Conservation (phyloP, 2,113 vertebrate genomes). For the Pelvicachromis taeniatus region DNA sequence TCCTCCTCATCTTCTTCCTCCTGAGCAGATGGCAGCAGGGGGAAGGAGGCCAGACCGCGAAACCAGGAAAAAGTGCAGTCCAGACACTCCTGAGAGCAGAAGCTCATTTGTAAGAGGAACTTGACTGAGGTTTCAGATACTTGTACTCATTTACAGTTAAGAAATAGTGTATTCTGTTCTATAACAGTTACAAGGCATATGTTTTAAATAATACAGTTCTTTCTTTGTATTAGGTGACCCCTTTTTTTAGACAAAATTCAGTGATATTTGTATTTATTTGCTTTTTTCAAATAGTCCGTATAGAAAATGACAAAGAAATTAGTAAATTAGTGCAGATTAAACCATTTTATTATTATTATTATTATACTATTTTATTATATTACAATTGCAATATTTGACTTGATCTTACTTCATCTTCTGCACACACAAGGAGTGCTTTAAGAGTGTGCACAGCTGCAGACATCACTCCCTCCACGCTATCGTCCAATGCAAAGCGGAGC, state of each 20-base stretch:
- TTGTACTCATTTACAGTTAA: neutral
- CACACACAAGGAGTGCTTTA: conserved; percentile 80
- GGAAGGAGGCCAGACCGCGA: conserved; percentile 79
- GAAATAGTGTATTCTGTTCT: neutral
- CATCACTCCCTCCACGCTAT: conserved; percentile 84
- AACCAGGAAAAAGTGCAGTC: conserved; percentile 91
- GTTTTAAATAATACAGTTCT: neutral
- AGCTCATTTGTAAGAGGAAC: neutral
- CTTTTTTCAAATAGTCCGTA: neutral
- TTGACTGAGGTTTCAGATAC: neutral
- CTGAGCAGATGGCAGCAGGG: conserved; percentile 77
- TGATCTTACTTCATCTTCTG: conserved; percentile 83
- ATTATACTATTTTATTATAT: neutral
- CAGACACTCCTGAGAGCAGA: conserved; percentile 78
- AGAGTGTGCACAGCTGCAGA: conserved; percentile 81
- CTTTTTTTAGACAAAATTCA: neutral
- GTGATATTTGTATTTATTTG: neutral
- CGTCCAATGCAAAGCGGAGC: conserved; percentile 90
- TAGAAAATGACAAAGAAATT: neutral
- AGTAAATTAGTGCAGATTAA: accelerated
- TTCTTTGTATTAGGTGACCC: accelerated
- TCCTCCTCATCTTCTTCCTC: conserved; percentile 81
- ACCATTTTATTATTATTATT: neutral
- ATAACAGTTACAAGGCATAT: neutral
- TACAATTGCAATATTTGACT: neutral